A percentile compares a stretch with the other conserved stretches of the same genome.
phyloP scores from a whole-genome alignment of 2,888 invertebrate species.

The Marronus borbonicus region DNA sequence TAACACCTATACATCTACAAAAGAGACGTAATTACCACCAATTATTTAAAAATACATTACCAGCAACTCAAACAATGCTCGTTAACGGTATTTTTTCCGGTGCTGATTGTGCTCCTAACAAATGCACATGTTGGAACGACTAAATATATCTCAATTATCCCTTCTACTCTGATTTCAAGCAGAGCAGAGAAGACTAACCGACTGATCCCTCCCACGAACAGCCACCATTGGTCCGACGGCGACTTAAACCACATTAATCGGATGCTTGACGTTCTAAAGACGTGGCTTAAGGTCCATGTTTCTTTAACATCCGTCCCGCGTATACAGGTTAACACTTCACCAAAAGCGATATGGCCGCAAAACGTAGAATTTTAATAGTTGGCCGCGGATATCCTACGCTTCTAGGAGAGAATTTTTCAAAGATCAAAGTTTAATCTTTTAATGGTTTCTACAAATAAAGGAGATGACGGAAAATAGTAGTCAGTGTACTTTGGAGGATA shows the following conservation, averaged over 20 bases:
- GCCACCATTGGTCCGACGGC: constrained; percentile 56
- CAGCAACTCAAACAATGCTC: constrained; percentile 26
- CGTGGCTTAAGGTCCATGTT: constrained; percentile 53
- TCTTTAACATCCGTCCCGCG: constrained; percentile 26
- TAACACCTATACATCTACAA: constrained; percentile 27
- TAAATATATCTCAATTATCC: constrained; percentile 65
- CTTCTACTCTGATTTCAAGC: constrained; percentile 56
- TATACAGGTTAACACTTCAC: constrained; percentile 8
- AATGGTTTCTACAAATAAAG: neutral
- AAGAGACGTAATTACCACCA: neutral
- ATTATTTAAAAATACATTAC: constrained; percentile 45
- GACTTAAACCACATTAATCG: constrained; percentile 53
- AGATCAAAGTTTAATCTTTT: constrained; percentile 1
- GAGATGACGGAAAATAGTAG: constrained; percentile 39
- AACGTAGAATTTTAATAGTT: constrained; percentile 16
- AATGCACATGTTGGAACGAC: constrained; percentile 57
- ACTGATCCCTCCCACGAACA: constrained; percentile 37
- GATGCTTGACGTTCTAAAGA: constrained; percentile 54
- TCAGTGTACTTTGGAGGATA: constrained; percentile 31
- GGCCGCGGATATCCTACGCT: neutral
- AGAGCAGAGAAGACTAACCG: constrained; percentile 40
- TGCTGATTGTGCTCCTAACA: neutral
- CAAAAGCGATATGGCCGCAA: constrained; percentile 45
- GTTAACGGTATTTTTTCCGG: constrained; percentile 36
- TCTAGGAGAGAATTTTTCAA: neutral